These are phyloP conservation scores for Hippopotamus amphibius DNA, from an alignment of 2,113 vertebrate species.

Conservation along the genomic window DNA sequence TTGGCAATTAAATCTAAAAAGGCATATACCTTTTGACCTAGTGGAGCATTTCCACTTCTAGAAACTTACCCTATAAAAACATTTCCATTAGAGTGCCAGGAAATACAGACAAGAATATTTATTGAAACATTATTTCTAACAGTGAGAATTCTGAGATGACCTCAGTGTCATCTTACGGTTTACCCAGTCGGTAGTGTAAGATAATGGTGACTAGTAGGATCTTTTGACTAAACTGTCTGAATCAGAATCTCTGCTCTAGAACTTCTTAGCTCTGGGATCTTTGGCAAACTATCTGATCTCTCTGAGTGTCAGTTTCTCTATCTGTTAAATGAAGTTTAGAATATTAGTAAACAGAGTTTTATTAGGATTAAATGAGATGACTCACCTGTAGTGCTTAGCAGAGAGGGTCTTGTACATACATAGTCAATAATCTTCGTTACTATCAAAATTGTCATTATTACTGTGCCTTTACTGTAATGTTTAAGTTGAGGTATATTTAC, in stretches of 20 bases:
- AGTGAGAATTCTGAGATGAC: constrained; percentile 16
- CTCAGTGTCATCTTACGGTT: not conserved
- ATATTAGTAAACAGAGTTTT: constrained; percentile 44
- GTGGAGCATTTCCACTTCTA: not conserved
- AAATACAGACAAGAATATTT: not conserved
- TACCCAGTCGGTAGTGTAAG: not conserved
- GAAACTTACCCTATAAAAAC: constrained; percentile 23
- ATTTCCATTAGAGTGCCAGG: not conserved
- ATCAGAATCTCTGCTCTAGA: not conserved
- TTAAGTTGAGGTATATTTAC: constrained; percentile 28
- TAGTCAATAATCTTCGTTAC: constrained; percentile 19
- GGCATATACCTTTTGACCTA: not conserved
- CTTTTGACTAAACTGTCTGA: not conserved
- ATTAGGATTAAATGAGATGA: not conserved
- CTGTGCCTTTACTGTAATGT: not conserved
- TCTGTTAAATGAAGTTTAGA: constrained; percentile 15
- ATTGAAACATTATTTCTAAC: constrained; percentile 10
- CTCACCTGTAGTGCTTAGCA: not conserved
- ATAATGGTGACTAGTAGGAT: not conserved
- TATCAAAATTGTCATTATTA: not conserved
- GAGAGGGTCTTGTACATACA: not conserved
- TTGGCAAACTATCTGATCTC: not conserved
- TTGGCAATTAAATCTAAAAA: constrained; percentile 55
- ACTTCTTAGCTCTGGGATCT: not conserved
- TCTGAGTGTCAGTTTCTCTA: constrained; percentile 15